Percentiles rank a stretch among this genome's conserved stretches.
phyloP scores from a whole-genome alignment of 2,888 invertebrate species.

The Hydrotaea cyrtoneurina region DNA sequence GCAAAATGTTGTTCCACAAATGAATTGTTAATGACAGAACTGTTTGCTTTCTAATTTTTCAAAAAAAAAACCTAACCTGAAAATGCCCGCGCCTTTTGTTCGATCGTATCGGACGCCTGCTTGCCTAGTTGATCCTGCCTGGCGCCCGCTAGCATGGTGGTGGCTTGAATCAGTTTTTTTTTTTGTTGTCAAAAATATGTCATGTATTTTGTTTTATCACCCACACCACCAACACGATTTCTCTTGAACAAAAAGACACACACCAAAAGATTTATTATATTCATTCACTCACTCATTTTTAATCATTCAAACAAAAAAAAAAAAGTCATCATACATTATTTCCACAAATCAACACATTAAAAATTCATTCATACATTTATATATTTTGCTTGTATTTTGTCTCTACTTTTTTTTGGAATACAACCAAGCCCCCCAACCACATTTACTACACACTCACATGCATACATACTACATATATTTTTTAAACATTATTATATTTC shows the following conservation, averaged over 20 bases:
- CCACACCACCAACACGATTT: slow-evolving; percentile 14
- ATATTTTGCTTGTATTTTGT: slow-evolving; percentile 56
- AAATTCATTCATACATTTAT: slow-evolving; percentile 22
- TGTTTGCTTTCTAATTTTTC: slow-evolving; percentile 50
- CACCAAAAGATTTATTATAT: slow-evolving; percentile 35
- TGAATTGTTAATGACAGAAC: slow-evolving; percentile 39
- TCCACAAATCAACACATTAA: slow-evolving; percentile 13
- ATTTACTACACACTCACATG: not conserved
- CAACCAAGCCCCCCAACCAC: slow-evolving; percentile 25
- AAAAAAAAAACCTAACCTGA: slow-evolving; percentile 33
- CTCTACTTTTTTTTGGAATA: slow-evolving; percentile 57
- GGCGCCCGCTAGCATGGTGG: not conserved
- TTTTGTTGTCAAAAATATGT: slow-evolving; percentile 17
- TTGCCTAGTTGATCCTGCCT: not conserved
- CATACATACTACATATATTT: slow-evolving; percentile 57
- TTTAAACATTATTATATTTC: slow-evolving; percentile 62
- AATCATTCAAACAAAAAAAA: slow-evolving; percentile 7
- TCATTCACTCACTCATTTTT: not conserved
- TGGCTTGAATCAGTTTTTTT: slow-evolving; percentile 31
- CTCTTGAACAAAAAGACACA: slow-evolving; percentile 24
- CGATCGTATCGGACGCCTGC: not conserved
- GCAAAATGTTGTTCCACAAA: slow-evolving; percentile 40
- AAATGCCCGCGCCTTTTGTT: slow-evolving; percentile 43
- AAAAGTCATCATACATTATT: not conserved
- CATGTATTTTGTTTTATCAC: slow-evolving; percentile 56